Evolutionary conservation across 1,140 invertebrate species (phyloP).

Genomic region (Patella vulgata): DNA sequence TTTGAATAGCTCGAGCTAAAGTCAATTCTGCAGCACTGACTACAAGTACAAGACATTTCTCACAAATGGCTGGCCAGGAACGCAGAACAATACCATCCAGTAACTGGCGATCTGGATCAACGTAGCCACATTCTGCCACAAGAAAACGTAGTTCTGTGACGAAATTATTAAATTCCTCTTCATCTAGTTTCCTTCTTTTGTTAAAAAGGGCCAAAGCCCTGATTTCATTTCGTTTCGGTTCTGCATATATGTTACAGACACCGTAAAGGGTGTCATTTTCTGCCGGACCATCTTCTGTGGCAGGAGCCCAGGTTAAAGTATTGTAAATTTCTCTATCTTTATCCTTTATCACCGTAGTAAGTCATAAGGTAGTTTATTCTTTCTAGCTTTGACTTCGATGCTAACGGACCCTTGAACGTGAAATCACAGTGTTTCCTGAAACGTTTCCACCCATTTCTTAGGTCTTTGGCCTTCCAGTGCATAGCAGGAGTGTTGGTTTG

Average conservation of each 20-base stretch:
- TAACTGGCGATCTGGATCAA: conserved; percentile 12
- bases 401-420: conserved; percentile 14
- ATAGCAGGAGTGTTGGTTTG: background rate
- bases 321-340: conserved; percentile 22
- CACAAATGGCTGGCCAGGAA: background rate
- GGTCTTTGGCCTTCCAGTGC: conserved; percentile 6
- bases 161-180: no score
- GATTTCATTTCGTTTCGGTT: conserved; percentile 14
- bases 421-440: conserved; percentile 26
- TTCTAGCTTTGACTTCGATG: conserved; percentile 3
- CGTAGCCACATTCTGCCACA: conserved; percentile 10
- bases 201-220: no score
- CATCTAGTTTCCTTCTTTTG: no score
- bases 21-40: no score
- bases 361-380: conserved; percentile 25
- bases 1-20: no score
- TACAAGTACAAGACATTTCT: conserved; percentile 13
- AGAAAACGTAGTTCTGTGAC: no score
- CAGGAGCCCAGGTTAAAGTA: conserved; percentile 15
- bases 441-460: conserved; percentile 9
- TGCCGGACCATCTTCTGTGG: conserved; percentile 7
- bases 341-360: conserved; percentile 24
- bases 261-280: conserved; percentile 22
- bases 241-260: conserved; percentile 17
- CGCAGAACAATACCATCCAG: background rate